Conservation (phyloP, 2,888 invertebrate genomes). For the Andrena fulva region DNA sequence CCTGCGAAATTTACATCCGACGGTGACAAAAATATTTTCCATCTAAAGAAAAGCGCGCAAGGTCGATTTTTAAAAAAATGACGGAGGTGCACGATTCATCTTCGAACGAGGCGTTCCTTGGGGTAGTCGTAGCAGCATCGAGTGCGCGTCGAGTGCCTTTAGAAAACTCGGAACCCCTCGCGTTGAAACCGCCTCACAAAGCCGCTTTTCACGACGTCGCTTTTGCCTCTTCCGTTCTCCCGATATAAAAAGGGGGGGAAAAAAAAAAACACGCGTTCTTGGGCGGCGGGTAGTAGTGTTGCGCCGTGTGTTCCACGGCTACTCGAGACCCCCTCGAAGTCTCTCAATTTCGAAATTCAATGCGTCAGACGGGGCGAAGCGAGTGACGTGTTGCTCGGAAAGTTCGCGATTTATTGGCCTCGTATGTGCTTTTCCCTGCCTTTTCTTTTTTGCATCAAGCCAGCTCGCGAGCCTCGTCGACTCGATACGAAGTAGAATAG, state of each 20-base stretch:
- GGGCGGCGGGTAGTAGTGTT: slow-evolving; percentile 31
- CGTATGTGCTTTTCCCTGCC: not conserved
- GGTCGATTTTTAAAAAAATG: slow-evolving; percentile 8
- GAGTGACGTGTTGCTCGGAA: slow-evolving; percentile 32
- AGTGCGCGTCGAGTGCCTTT: slow-evolving; percentile 76
- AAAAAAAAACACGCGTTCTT: slow-evolving; percentile 42
- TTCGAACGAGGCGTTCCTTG: slow-evolving; percentile 51
- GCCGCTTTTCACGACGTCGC: slow-evolving; percentile 76
- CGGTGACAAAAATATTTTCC: not conserved
- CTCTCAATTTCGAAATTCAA: slow-evolving; percentile 66
- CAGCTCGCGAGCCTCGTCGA: not conserved
- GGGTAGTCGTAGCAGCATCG: slow-evolving; percentile 58
- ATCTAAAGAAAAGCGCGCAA: not conserved
- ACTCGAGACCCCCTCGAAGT: slow-evolving; percentile 66
- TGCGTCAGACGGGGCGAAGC: slow-evolving; percentile 38
- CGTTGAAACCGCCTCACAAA: slow-evolving; percentile 63
- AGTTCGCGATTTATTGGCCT: slow-evolving; percentile 52
- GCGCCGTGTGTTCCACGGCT: slow-evolving; percentile 49
- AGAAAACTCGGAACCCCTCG: slow-evolving; percentile 74
- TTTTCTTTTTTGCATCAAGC: not conserved
- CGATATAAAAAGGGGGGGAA: slow-evolving; percentile 37
- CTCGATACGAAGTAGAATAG: not conserved
- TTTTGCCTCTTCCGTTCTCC: slow-evolving; percentile 68
- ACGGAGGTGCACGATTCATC: slow-evolving; percentile 46
- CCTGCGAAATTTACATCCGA: not conserved